These are phyloP conservation scores for Epinephelus awoara DNA, from an alignment of 2,797 vertebrate species.

Conservation along the genomic window DNA sequence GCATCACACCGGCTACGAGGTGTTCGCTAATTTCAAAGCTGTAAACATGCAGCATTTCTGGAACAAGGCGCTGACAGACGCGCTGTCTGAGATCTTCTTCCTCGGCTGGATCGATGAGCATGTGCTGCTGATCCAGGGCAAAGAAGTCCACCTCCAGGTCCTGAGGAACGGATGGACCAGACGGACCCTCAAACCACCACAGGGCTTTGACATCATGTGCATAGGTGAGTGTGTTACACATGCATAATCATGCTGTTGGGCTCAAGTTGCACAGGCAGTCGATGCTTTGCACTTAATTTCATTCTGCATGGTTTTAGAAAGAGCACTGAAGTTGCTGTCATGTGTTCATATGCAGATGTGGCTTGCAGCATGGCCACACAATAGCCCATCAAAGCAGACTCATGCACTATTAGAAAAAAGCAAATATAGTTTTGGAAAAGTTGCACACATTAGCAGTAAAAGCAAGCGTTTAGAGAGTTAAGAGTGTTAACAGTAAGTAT, in stretches of 20 bases:
- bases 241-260: not conserved
- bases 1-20: slow-evolving; percentile 92
- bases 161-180: slow-evolving; percentile 94
- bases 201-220: slow-evolving; percentile 92
- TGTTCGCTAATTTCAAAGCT: slow-evolving; percentile 96
- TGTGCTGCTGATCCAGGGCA: slow-evolving; percentile 94
- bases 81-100: slow-evolving; percentile 93
- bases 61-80: slow-evolving; percentile 93
- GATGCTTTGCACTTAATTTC: not conserved
- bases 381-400: not conserved
- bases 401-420: not conserved
- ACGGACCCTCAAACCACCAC: slow-evolving; percentile 91
- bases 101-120: slow-evolving; percentile 96
- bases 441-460: not conserved
- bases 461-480: not conserved
- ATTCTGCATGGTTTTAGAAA: not conserved
- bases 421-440: not conserved
- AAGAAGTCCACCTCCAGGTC: slow-evolving; percentile 92
- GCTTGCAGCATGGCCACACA: not conserved
- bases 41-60: slow-evolving; percentile 98
- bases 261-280: not conserved
- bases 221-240: slow-evolving; percentile 85
- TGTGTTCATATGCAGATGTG: not conserved
- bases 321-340: not conserved
- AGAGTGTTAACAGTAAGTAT: not conserved